Percentiles rank a stretch among this genome's conserved stretches.
These are phyloP conservation scores for Drosophila recens DNA, from an alignment of 2,888 invertebrate genomes.

Conservation along the genomic window DNA sequence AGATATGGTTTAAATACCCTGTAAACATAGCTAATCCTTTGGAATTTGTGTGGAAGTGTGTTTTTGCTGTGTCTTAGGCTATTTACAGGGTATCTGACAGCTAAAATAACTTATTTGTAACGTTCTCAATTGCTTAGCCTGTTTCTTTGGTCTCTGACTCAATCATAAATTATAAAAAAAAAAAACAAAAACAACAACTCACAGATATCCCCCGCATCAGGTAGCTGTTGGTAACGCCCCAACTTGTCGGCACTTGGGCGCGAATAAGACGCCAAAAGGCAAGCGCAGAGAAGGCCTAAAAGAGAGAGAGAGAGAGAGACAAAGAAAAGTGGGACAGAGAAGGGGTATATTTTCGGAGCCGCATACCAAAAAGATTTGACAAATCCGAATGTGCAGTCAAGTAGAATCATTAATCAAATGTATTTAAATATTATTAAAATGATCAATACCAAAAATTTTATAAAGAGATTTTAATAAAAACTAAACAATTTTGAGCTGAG, in stretches of 20 bases:
- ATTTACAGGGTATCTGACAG: neutral
- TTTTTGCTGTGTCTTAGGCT: neutral
- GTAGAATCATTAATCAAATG: conserved; percentile 49
- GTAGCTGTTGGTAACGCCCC: conserved; percentile 65
- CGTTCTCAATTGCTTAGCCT: conserved; percentile 8
- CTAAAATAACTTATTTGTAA: neutral
- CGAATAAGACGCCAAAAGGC: conserved; percentile 38
- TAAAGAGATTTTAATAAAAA: too few species aligned
- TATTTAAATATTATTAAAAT: too few species aligned
- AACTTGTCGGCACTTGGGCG: conserved; percentile 52
- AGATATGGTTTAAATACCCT: too few species aligned
- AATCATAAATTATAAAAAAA: conserved; percentile 45
- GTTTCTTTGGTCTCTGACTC: conserved; percentile 9
- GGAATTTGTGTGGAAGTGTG: neutral
- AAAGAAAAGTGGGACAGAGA: neutral
- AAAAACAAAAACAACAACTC: conserved; percentile 12
- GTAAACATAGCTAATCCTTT: neutral
- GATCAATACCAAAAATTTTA: too few species aligned
- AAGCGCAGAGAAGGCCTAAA: conserved; percentile 10
- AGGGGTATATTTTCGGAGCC: conserved; percentile 2
- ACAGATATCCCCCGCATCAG: conserved; percentile 47
- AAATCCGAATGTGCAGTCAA: conserved; percentile 55
- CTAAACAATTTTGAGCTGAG: too few species aligned
- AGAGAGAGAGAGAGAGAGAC: conserved; percentile 7
- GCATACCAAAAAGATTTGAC: conserved; percentile 37